Conservation (phyloP, 2,113 vertebrate species). For the Proterorhinus semilunaris region DNA sequence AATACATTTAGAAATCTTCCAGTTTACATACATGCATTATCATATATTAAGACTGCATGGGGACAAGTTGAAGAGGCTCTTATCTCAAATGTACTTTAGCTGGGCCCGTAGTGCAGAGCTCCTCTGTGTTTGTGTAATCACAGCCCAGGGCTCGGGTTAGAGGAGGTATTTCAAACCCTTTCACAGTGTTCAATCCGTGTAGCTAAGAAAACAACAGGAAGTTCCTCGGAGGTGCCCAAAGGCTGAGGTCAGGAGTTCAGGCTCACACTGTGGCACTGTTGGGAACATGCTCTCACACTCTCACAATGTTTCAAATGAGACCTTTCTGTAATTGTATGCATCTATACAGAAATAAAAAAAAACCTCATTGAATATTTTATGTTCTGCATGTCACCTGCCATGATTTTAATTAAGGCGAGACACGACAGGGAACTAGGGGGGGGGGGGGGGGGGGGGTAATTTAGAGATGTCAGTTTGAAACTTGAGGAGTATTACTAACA, state of each 20-base stretch:
- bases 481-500: too few relatives aligned
- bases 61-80: slow-evolving; percentile 47
- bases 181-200: slow-evolving; percentile 51
- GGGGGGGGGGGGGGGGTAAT: too few relatives aligned
- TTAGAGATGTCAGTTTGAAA: too few relatives aligned
- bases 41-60: neutral
- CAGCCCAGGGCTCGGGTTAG: slow-evolving; percentile 42
- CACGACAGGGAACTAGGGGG: too few relatives aligned
- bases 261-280: slow-evolving; percentile 13
- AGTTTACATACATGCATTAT: neutral
- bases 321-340: neutral
- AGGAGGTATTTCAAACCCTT: slow-evolving; percentile 51
- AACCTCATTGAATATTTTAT: too few relatives aligned
- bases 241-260: slow-evolving; percentile 62
- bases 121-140: slow-evolving; percentile 38
- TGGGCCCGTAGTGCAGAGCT: slow-evolving; percentile 43
- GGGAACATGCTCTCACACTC: neutral
- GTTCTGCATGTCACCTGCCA: too few relatives aligned
- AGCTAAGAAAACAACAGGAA: slow-evolving; percentile 67
- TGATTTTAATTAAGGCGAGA: too few relatives aligned
- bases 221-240: slow-evolving; percentile 55
- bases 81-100: slow-evolving; percentile 30
- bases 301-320: neutral
- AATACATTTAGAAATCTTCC: neutral
- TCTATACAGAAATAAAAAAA: neutral